Evolutionary conservation across 2,888 invertebrate genomes (phyloP), one percentile per base, ranked within the genome.

Genomic region (Chalcis sispes): DNA sequence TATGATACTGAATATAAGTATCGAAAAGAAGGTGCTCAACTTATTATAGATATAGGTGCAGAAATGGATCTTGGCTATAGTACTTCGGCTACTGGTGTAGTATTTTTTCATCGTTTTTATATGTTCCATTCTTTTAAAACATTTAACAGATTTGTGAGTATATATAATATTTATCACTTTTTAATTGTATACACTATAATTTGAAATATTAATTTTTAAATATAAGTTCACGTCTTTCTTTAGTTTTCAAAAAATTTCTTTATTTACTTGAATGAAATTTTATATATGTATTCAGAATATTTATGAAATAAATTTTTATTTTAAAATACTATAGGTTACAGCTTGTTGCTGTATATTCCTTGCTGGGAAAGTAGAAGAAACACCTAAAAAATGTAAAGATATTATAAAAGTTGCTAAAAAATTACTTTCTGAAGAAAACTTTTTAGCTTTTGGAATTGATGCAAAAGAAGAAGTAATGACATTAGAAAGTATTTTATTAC

Each of bases 291-390:
- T 32, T 32, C 3, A 8, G 8, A 32, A 32, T 32, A 32, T 8
- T 5, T n/a, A n/a, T n/a, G 8, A 32, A 32, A 8, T 32, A 5
- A 32, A 32, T 32, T 32, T 32, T 3, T 13, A 42, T 42, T 42
- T 3, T 2, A 52, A 52, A 23, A 7, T 40, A 40, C 20, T 59
- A 46, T 80, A 94, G 93, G 91, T 98, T 58, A 98, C 98, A 10
- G 98, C 98, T 10, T 96, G 98, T 84, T 98, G 98, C 87, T 99
- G 98, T 87, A 90, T 99, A 75, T 97, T 99, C 89, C 90, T 99
- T 82, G 99, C 99, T 80, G 99, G 99, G 0, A 99, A 99, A 92
- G 98, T 99, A 15, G 99, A 99, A 89, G 99, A 99, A 90, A 99
- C 99, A 15, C 99, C 99, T 67, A 99, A 99, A 89, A 99, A 99